These are phyloP conservation scores for Leuciscus waleckii DNA, from an alignment of 2,797 vertebrate species.

Conservation along the genomic window DNA sequence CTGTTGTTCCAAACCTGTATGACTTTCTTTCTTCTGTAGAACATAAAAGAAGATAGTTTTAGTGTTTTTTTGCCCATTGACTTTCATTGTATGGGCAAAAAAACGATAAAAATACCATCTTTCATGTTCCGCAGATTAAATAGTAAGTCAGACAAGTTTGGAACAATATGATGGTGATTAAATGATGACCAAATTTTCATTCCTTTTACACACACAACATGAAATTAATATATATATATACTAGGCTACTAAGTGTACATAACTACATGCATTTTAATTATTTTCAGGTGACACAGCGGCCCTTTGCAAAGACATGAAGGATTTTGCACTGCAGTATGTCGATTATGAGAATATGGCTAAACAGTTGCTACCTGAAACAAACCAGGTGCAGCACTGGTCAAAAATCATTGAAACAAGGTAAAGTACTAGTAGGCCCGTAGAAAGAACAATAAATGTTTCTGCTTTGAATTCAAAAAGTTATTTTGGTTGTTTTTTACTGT, in stretches of 20 bases:
- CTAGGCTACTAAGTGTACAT: neutral
- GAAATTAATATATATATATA: neutral
- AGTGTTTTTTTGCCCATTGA: neutral
- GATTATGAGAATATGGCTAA: slow-evolving; percentile 82
- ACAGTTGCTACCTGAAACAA: slow-evolving; percentile 80
- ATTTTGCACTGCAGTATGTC: slow-evolving; percentile 82
- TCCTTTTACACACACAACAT: neutral
- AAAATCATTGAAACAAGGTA: slow-evolving; percentile 86
- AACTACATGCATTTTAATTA: neutral
- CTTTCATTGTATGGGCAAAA: neutral
- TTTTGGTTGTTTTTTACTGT: neutral
- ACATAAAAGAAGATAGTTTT: neutral
- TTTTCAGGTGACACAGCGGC: slow-evolving; percentile 78
- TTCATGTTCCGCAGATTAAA: neutral
- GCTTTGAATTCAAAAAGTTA: neutral
- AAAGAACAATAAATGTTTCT: neutral
- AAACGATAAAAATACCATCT: neutral
- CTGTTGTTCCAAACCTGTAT: neutral
- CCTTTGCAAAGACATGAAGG: slow-evolving; percentile 82
- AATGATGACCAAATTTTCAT: neutral
- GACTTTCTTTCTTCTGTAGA: neutral
- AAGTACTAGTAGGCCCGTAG: neutral
- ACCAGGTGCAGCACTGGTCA: slow-evolving; percentile 85
- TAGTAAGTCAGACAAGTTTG: neutral
- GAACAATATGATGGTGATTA: neutral